These are phyloP conservation scores for Dendrolimus houi DNA, from an alignment of 2,888 invertebrate genomes.

Conservation along the genomic window DNA sequence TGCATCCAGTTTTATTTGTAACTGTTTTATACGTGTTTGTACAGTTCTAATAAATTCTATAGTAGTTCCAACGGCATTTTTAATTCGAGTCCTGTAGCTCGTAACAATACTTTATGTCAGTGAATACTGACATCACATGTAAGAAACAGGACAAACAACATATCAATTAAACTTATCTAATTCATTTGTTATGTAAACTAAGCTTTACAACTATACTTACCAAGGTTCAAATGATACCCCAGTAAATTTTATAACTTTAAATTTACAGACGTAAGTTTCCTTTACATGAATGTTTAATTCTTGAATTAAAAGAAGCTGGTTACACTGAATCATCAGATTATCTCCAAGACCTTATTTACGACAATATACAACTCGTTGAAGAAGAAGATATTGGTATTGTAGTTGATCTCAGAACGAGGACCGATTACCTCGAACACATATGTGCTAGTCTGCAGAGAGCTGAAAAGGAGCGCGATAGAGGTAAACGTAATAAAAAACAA, in stretches of 20 bases:
- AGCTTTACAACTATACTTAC: neutral
- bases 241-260: neutral
- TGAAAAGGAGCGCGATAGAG: conserved; percentile 49
- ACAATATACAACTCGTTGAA: conserved; percentile 65
- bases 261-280: conserved; percentile 66
- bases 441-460: conserved; percentile 39
- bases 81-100: too few relatives aligned
- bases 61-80: too few relatives aligned
- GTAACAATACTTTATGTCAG: too few relatives aligned
- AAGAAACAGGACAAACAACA: too few relatives aligned
- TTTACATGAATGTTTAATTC: conserved; percentile 68
- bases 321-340: conserved; percentile 64
- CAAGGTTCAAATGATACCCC: neutral
- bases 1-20: too few relatives aligned
- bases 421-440: conserved; percentile 51
- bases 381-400: conserved; percentile 71
- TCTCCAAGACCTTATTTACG: conserved; percentile 70
- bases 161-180: too few relatives aligned
- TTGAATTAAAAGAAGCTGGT: conserved; percentile 72
- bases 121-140: too few relatives aligned
- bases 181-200: too few relatives aligned
- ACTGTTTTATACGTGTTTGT: too few relatives aligned
- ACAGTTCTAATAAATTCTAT: too few relatives aligned
- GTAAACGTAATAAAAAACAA: conserved; percentile 19
- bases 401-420: conserved; percentile 48